These are phyloP conservation scores for Hyppa rectilinea DNA, from an alignment of 2,888 invertebrate genomes.

Conservation along the genomic window DNA sequence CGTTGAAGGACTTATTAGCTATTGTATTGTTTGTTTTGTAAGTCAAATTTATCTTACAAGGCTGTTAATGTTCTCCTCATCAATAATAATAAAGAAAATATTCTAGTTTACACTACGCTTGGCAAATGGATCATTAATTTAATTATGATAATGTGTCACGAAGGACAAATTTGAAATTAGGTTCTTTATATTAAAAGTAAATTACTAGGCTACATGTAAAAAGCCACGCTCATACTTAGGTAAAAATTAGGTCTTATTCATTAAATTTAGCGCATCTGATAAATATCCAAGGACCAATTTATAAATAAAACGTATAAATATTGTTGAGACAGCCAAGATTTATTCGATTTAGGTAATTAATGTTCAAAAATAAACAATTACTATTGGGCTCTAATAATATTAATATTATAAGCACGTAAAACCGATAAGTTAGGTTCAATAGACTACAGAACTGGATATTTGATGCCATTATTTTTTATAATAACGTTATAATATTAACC, in stretches of 20 bases:
- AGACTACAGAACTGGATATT: neutral
- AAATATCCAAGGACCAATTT: conserved; percentile 22
- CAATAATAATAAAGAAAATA: neutral
- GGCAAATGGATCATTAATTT: conserved; percentile 9
- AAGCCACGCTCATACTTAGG: neutral
- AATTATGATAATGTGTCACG: neutral
- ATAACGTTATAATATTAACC: neutral
- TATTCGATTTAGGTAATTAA: neutral
- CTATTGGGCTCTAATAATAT: neutral
- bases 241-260: neutral
- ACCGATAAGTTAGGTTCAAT: conserved; percentile 2
- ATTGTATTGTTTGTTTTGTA: neutral
- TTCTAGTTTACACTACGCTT: conserved; percentile 4
- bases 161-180: conserved; percentile 9
- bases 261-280: conserved; percentile 4
- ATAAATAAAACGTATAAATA: neutral
- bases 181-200: neutral
- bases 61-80: neutral
- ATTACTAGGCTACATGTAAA: neutral
- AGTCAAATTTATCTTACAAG: neutral
- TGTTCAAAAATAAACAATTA: conserved; percentile 1
- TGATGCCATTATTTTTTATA: neutral
- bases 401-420: conserved; percentile 9
- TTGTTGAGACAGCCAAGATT: neutral
- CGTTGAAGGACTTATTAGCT: neutral